phyloP scores from a whole-genome alignment of 1,140 invertebrate genomes.

The Rhizoglyphus robini region DNA sequence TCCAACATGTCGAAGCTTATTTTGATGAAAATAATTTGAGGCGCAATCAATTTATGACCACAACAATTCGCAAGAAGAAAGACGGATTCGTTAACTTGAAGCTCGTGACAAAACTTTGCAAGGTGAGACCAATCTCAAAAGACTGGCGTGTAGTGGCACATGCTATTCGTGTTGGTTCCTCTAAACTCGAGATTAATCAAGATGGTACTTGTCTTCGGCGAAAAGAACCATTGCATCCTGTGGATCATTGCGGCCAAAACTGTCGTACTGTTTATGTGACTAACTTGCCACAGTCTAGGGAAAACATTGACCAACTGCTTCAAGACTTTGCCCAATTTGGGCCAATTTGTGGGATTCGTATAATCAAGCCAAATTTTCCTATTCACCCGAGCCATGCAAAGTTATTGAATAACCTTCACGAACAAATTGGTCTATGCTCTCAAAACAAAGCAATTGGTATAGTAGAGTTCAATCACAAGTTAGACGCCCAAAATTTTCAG shows the following conservation, averaged over 20 bases:
- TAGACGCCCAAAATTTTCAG: background rate
- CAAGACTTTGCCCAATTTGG: background rate
- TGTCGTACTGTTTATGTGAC: conserved; percentile 50
- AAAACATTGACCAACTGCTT: background rate
- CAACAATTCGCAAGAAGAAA: conserved; percentile 83
- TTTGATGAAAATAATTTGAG: conserved; percentile 87
- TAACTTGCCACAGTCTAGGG: conserved; percentile 19
- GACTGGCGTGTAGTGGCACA: conserved; percentile 82
- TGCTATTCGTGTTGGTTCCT: conserved; percentile 53
- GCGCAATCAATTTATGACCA: conserved; percentile 84
- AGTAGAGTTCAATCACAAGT: background rate
- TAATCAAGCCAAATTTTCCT: background rate
- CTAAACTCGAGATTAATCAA: conserved; percentile 73
- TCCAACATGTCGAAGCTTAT: conserved; percentile 65
- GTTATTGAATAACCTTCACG: background rate
- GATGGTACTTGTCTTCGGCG: conserved; percentile 77
- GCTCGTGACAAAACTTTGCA: conserved; percentile 45
- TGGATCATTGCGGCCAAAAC: conserved; percentile 69
- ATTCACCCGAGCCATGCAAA: background rate
- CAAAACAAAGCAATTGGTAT: background rate
- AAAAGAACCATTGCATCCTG: conserved; percentile 55
- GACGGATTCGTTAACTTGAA: conserved; percentile 88
- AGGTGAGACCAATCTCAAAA: conserved; percentile 62
- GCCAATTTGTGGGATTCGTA: background rate
- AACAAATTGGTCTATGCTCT: background rate